Percentiles rank a stretch among this genome's conserved stretches.
phyloP scores from a whole-genome alignment of 1,140 invertebrate species.

The Neelides sp. region DNA sequence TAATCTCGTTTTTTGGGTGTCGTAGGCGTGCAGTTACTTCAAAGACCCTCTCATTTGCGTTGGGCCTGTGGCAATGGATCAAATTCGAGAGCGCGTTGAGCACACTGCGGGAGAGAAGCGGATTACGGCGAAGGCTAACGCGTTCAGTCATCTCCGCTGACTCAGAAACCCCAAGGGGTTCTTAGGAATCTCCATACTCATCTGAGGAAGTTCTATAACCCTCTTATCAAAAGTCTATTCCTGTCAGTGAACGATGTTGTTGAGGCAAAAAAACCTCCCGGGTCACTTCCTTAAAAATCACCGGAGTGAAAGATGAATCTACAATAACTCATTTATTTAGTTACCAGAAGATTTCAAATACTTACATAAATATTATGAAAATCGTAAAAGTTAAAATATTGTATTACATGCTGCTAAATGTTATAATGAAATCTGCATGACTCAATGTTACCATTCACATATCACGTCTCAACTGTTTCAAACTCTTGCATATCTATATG shows the following conservation, averaged over 20 bases:
- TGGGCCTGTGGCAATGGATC: constrained; percentile 63
- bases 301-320: background rate
- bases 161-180: background rate
- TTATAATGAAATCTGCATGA: background rate
- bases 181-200: background rate
- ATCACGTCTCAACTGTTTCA: no score
- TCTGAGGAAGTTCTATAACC: background rate
- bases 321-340: background rate
- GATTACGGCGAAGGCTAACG: constrained; percentile 44
- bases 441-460: background rate
- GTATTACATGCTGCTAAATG: background rate
- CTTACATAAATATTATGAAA: background rate
- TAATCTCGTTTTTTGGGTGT: constrained; percentile 7
- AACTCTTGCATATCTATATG: no score
- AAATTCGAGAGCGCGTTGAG: constrained; percentile 54
- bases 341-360: background rate
- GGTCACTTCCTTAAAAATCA: background rate
- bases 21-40: constrained; percentile 74
- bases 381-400: background rate
- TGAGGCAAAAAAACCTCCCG: background rate
- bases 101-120: constrained; percentile 66
- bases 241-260: background rate
- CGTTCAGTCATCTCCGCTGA: constrained; percentile 33
- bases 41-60: constrained; percentile 78
- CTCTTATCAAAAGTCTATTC: background rate